Base-by-base conservation (phyloP, 2,797 vertebrate genomes). In the Microctenopoma stevenorrisi region DNA sequence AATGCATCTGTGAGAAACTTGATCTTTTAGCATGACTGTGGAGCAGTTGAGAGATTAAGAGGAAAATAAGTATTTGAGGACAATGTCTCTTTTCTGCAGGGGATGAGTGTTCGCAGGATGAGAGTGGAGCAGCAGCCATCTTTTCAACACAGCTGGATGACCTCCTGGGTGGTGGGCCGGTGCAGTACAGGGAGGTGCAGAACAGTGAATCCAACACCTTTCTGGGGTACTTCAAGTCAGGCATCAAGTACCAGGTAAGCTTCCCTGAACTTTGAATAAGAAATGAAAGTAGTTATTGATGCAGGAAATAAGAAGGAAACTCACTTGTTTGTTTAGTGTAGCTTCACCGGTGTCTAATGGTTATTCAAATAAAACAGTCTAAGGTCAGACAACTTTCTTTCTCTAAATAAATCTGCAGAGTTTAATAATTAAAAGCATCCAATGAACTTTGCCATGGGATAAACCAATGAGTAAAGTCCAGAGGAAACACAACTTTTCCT, bases 61-160 rank as follows among this genome's bases (percentile, higher is more conserved):
- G 4, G 16, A 52, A n/a, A 40, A 70, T 5, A 43, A 12, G 4
- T 26, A 9, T 25, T 30, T 48, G n/a, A 69, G n/a, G 14, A 2
- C 11, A 4, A 11, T 30, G 40, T 74, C 14, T 80, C 6, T 38
- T 68, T 56, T 71, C 10, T 82, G 64, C 80, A 99, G 98, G 98
- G 18, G 88, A 93, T 0, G 94, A 96, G n/a, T 97, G 96, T 82
- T 96, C 94, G 13, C 96, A 98, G 86, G 98, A 99, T 35, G 98
- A 99, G 88, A 96, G 95, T 0, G 98, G 98, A 18, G 93, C 97
- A 0, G 96, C 94, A 0, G 97, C 98, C 80, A 97, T 99, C 76
- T 99, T 99, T 82, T 92, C 96, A 0, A 95, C 92, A 4, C 98
- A 99, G 91, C 91, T 99, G 93, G 98, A 99, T 0, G 97, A 99